Base-by-base conservation (phyloP, 2,113 vertebrate species). In the Zapornia atra region DNA sequence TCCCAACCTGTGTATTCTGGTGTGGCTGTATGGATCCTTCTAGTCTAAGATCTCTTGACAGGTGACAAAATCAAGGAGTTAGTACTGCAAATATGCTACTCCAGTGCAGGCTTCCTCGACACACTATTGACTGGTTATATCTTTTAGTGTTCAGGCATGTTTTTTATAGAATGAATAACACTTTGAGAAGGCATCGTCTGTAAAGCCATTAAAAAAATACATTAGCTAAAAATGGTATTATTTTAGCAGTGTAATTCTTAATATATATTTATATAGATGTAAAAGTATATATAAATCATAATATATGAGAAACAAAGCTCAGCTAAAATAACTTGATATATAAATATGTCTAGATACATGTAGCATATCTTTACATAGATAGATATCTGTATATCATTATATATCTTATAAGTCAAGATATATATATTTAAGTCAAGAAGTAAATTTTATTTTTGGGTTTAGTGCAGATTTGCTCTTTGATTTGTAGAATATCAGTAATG, bases 201-300 rank as follows among this genome's bases (percentile, higher is more conserved):
- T 80, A 21, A 85, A 88, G 26, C 20, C 40, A 73, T 56, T 53
- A 65, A 65, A 92, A 82, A 82, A 11, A 15, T 13, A 22, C 1
- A 16, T 40, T 26, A 40, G 79, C 66, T 82, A 6, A 36, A 68
- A 44, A 11, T 4, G 7, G 4, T 31, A 17, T 21, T 70, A n/a
- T 9, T 4, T 72, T 72, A 38, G n/a, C 14, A 36, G 10, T 50
- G 26, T 65, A 82, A 57, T 85, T 65, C 51, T 34, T 6, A 72
- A 40, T 57, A 25, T 12, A 25, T 56, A 29, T 2, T 0, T 53
- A 48, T 15, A 40, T 28, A 36, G 2, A 42, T 1, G 0, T 36
- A 40, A 78, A 82, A 48, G 1, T 29, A 38, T 11, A 3, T 34
- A 48, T 64, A 42, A 42, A 61, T 81, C 19, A 26, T 77, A 65